Percentiles rank a stretch among this genome's conserved stretches.
phyloP scores from a whole-genome alignment of 1,140 invertebrate species.

The Tyrophagus putrescentiae region DNA sequence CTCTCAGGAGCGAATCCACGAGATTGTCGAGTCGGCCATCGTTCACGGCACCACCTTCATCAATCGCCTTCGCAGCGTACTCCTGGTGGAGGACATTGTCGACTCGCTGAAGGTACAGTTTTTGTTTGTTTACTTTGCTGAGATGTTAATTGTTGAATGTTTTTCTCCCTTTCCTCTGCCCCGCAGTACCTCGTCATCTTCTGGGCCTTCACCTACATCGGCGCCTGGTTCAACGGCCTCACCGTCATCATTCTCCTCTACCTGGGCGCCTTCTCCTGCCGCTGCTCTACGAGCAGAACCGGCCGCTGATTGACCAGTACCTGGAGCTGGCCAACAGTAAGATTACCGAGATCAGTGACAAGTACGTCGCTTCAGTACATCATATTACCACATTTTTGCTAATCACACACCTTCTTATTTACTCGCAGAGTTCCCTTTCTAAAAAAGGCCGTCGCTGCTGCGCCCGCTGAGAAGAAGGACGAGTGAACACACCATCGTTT shows the following conservation, averaged over 20 bases:
- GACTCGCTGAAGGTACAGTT: constrained; percentile 52
- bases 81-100: constrained; percentile 87
- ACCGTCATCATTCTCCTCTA: constrained; percentile 84
- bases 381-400: too few relatives aligned
- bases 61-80: constrained; percentile 68
- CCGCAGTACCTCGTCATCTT: constrained; percentile 67
- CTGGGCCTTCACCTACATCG: constrained; percentile 89
- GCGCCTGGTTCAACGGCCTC: constrained; percentile 95
- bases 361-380: too few relatives aligned
- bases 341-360: constrained; percentile 24
- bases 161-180: not conserved
- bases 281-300: constrained; percentile 94
- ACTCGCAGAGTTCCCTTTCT: too few relatives aligned
- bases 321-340: constrained; percentile 69
- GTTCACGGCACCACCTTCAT: constrained; percentile 64
- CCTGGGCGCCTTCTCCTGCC: constrained; percentile 85
- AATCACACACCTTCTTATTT: too few relatives aligned
- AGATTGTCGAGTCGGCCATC: constrained; percentile 62
- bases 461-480: too few relatives aligned
- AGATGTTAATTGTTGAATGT: not conserved
- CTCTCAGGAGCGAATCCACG: constrained; percentile 69
- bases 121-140: not conserved
- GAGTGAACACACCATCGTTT: too few relatives aligned
- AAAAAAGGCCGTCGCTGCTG: too few relatives aligned
- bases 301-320: constrained; percentile 87